Percentiles rank a stretch among this genome's conserved stretches.
Conservation (phyloP, 2,888 invertebrate genomes). For the Ennomos erosarius region DNA sequence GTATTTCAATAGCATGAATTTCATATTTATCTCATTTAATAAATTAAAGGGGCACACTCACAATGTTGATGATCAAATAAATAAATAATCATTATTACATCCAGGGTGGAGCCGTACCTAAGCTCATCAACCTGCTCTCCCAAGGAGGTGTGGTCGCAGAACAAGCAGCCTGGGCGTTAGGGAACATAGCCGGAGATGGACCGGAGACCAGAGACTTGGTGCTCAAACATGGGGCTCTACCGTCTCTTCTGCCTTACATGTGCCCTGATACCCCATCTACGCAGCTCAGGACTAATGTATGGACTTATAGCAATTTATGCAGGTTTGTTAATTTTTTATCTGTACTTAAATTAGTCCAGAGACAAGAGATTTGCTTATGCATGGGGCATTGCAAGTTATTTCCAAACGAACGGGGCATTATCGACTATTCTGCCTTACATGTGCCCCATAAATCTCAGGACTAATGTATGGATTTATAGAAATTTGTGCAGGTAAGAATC, state of each 20-base stretch:
- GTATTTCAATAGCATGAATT: too few relatives aligned
- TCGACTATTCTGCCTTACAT: slow-evolving; percentile 79
- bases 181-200: slow-evolving; percentile 98
- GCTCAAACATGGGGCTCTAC: slow-evolving; percentile 89
- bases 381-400: slow-evolving; percentile 90
- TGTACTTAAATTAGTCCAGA: slow-evolving; percentile 64
- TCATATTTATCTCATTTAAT: too few relatives aligned
- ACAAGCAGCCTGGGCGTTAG: slow-evolving; percentile 99
- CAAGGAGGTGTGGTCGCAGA: slow-evolving; percentile 93
- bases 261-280: slow-evolving; percentile 86
- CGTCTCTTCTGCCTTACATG: slow-evolving; percentile 78
- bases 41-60: too few relatives aligned
- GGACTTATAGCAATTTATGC: slow-evolving; percentile 97
- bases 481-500: slow-evolving; percentile 95
- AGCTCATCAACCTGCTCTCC: slow-evolving; percentile 89
- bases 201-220: slow-evolving; percentile 92
- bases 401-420: too few relatives aligned
- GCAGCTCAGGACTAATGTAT: slow-evolving; percentile 93
- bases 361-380: slow-evolving; percentile 90
- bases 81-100: neutral
- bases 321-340: slow-evolving; percentile 56
- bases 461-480: slow-evolving; percentile 97
- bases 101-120: slow-evolving; percentile 93
- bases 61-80: too few relatives aligned
- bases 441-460: slow-evolving; percentile 89